Base-by-base conservation (phyloP, 2,113 vertebrate genomes). In the Typhlomys cinereus region DNA sequence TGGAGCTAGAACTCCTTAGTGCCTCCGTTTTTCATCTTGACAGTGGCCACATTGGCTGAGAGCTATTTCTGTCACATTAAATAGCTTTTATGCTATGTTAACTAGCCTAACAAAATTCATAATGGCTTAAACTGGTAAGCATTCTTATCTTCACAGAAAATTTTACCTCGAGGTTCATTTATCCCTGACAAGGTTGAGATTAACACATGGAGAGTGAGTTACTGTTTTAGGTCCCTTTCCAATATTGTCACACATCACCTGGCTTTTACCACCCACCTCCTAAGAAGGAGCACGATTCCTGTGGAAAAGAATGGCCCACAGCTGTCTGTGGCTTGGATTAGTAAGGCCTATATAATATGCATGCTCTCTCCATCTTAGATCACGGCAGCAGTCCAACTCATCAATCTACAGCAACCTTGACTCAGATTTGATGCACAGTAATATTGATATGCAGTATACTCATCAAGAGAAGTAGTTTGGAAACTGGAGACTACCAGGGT, bases 11-110 rank as follows among this genome's bases (percentile, higher is more conserved):
- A 89, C 39, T 74, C 78, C 73, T 89, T 78, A 81, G 50, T 52
- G 27, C 18, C 76, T 89, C 50, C 0, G 0, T 85, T 85, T 95
- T 90, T 92, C 91, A 84, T 89, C 73, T 82, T 90, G 82, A 73
- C 76, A 74, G 31, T 82, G 76, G 73, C 87, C 90, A 48, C n/a
- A 34, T 69, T 80, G 89, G 62, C 89, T 81, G 88, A 92, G 62
- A 95, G 91, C 78, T 91, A 87, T 71, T 91, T 78, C 84, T 93
- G 67, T 81, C 69, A 46, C 59, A 10, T 78, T 76, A 90, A 74
- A 34, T 88, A 81, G 85, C 48, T 73, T 59, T 95, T 81, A 36
- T 15, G 17, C 54, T 70, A 3, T 13, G 52, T 36, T 85, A 46
- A 31, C 36, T 39, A 48, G 48, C 62, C 54, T 93, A 88, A 94